These are phyloP conservation scores for Eciton burchellii DNA, from an alignment of 1,140 invertebrate genomes.

Conservation along the genomic window DNA sequence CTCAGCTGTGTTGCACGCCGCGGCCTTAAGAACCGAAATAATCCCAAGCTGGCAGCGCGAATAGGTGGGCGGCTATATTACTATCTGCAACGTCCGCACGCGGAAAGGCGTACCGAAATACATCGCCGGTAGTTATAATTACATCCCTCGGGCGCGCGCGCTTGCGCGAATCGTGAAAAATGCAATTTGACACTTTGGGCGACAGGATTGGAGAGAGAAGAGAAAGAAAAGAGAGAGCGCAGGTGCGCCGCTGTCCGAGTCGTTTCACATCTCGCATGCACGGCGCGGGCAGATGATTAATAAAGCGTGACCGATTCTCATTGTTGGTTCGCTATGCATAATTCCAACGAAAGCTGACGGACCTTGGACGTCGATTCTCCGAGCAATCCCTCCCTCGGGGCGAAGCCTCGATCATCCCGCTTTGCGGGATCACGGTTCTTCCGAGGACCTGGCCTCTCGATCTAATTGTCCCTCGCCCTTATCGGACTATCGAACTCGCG, in stretches of 20 bases:
- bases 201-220: background rate
- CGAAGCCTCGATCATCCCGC: no score
- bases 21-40: constrained; percentile 70
- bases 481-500: background rate
- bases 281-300: constrained; percentile 6
- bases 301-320: background rate
- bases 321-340: background rate
- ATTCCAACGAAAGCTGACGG: constrained; percentile 6
- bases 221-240: background rate
- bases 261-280: background rate
- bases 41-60: constrained; percentile 62
- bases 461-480: background rate
- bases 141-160: background rate
- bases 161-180: constrained; percentile 38
- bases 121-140: constrained; percentile 17
- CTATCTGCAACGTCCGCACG: constrained; percentile 25
- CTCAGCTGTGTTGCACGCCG: constrained; percentile 54
- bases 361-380: background rate
- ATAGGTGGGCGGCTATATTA: constrained; percentile 58
- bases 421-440: no score
- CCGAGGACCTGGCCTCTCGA: no score
- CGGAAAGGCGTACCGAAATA: constrained; percentile 27
- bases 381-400: background rate
- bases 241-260: background rate
- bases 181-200: constrained; percentile 2